These are phyloP conservation scores for Holocentrus rufus DNA, from an alignment of 2,797 vertebrate species.

Conservation along the genomic window DNA sequence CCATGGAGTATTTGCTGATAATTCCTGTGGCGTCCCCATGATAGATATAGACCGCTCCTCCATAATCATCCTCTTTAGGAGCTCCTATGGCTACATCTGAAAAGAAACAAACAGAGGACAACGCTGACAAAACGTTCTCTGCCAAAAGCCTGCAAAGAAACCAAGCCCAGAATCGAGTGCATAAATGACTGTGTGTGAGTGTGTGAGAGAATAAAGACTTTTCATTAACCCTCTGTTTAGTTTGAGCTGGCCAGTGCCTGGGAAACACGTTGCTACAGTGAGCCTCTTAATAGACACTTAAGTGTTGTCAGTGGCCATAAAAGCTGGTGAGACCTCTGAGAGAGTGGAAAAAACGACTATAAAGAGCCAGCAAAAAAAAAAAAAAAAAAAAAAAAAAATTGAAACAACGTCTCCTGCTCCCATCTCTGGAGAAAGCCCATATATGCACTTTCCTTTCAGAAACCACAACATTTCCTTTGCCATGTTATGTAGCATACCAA, in stretches of 20 bases:
- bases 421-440: constrained; percentile 52
- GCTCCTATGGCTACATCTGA: constrained; percentile 96
- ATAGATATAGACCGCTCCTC: constrained; percentile 94
- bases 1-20: constrained; percentile 92
- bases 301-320: constrained; percentile 74
- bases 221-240: constrained; percentile 66
- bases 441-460: constrained; percentile 65
- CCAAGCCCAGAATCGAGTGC: neutral
- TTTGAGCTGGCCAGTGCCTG: constrained; percentile 49
- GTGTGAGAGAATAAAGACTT: constrained; percentile 40
- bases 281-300: constrained; percentile 78
- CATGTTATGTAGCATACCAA: constrained; percentile 32
- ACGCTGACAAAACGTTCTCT: constrained; percentile 17
- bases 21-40: constrained; percentile 90
- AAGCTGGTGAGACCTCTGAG: constrained; percentile 70
- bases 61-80: constrained; percentile 92
- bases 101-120: constrained; percentile 30
- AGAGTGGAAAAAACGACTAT: constrained; percentile 77
- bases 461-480: constrained; percentile 57
- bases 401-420: constrained; percentile 65
- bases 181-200: constrained; percentile 15
- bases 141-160: constrained; percentile 7
- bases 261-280: constrained; percentile 68
- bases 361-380: constrained; percentile 63
- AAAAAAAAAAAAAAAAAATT: constrained; percentile 21